These are phyloP conservation scores for Aradophagus sp. DNA, from an alignment of 1,140 invertebrate species.

Conservation along the genomic window DNA sequence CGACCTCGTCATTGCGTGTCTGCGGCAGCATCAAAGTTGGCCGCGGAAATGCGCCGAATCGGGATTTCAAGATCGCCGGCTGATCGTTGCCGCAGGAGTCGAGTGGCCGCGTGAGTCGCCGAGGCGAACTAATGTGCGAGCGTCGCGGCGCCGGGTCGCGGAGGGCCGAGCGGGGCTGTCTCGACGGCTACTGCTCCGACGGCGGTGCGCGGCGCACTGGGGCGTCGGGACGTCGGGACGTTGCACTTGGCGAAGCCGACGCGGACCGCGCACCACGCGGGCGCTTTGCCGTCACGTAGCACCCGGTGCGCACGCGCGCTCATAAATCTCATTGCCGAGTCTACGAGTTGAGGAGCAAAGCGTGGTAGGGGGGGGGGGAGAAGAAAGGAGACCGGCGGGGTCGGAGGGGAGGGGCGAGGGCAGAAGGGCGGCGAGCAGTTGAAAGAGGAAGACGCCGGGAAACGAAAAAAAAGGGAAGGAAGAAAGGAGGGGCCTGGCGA, in stretches of 20 bases:
- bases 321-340: slow-evolving; percentile 57
- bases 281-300: slow-evolving; percentile 42
- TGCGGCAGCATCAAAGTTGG: slow-evolving; percentile 10
- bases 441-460: slow-evolving; percentile 5
- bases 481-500: neutral
- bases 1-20: neutral
- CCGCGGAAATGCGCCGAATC: too few relatives aligned
- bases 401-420: neutral
- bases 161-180: slow-evolving; percentile 13
- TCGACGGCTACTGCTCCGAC: slow-evolving; percentile 41
- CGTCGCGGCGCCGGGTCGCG: slow-evolving; percentile 33
- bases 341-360: slow-evolving; percentile 35
- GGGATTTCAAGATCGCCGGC: slow-evolving; percentile 11
- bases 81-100: neutral
- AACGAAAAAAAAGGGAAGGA: too few relatives aligned
- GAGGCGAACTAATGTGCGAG: slow-evolving; percentile 55
- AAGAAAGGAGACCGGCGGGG: neutral
- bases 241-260: slow-evolving; percentile 36
- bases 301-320: slow-evolving; percentile 47
- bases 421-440: neutral
- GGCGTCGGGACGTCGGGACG: slow-evolving; percentile 43
- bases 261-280: slow-evolving; percentile 31
- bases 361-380: slow-evolving; percentile 1
- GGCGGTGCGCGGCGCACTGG: slow-evolving; percentile 61
- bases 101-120: slow-evolving; percentile 22